Base-by-base conservation (phyloP, 2,888 invertebrate species). In the Stenurella melanura region DNA sequence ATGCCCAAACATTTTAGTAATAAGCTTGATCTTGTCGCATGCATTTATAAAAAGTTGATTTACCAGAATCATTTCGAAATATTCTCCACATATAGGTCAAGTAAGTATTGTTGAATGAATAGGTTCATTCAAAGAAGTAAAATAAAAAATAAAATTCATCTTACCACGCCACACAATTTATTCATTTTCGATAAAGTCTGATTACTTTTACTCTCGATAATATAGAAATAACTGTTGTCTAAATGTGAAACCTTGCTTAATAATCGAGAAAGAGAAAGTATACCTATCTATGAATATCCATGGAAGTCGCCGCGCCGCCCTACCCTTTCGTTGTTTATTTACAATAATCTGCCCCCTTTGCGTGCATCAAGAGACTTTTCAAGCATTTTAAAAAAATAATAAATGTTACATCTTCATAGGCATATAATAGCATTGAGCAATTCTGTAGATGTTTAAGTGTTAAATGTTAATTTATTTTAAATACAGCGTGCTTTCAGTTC, bases 221-320 rank as follows among this genome's bases (percentile, higher is more conserved):
- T 54, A 63, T 19, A 38, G 15, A 67, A 69, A 12, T 72, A 70
- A 76, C 73, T 69, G 67, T 64, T 42, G 19, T 17, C 34, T 12
- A 50, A 73, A 70, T 60, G 76, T 76, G 76, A 76, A 76, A 76
- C 73, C 73, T 73, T 63, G 71, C 54, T 63, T 63, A 63, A 71
- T 71, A 63, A 30, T 56, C 63, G n/a, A 72, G 70, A 70, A 70
- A 61, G 72, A 72, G 72, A 72, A 72, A 72, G 72, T 72, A 61
- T 61, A 61, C 26, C 7, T 57, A 58, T 30, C 21, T 26, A 26
- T 56, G 58, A 7, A 18, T 17, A 17, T 11, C 18, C 12, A 9
- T 12, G 26, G 67, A 67, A 67, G 54, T 30, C 64, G 12, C 26
- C 26, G 42, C 64, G 12, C 26, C 26, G 42, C 64, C 64, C 64